phyloP scores from a whole-genome alignment of 2,113 vertebrate genomes.

The Chelonoidis abingdonii region DNA sequence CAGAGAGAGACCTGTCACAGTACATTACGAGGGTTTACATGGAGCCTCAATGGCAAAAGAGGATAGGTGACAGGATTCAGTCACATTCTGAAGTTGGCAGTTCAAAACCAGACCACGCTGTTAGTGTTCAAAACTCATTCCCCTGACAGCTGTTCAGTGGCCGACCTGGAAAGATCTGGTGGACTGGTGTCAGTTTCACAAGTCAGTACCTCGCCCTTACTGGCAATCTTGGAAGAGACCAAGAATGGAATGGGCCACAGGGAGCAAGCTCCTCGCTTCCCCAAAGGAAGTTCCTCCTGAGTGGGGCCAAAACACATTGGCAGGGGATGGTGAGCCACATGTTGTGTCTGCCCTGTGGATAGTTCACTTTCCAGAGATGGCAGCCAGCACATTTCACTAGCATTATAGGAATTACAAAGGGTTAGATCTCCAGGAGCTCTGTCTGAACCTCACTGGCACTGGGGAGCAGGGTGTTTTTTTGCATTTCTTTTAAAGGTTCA shows the following conservation, averaged over 20 bases:
- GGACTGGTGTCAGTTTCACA: background rate
- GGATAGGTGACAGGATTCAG: background rate
- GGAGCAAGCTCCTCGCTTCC: background rate
- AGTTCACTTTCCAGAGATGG: background rate
- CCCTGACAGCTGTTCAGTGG: background rate
- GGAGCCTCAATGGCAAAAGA: background rate
- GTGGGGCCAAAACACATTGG: background rate
- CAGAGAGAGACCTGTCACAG: background rate
- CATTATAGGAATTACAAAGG: background rate
- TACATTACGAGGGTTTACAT: background rate
- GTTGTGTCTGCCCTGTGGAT: background rate
- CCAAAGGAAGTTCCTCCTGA: background rate
- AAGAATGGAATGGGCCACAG: background rate
- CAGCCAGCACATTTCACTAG: background rate
- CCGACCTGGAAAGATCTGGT: background rate
- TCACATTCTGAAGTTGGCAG: background rate
- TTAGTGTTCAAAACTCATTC: background rate
- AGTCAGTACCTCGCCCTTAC: background rate
- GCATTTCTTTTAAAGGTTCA: background rate
- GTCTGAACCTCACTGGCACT: background rate
- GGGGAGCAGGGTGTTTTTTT: background rate
- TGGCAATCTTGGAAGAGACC: background rate
- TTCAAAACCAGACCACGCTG: background rate
- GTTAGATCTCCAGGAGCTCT: background rate
- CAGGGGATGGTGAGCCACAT: background rate